These are phyloP conservation scores for Chaetodon auriga DNA, from an alignment of 2,113 vertebrate species.

Conservation along the genomic window DNA sequence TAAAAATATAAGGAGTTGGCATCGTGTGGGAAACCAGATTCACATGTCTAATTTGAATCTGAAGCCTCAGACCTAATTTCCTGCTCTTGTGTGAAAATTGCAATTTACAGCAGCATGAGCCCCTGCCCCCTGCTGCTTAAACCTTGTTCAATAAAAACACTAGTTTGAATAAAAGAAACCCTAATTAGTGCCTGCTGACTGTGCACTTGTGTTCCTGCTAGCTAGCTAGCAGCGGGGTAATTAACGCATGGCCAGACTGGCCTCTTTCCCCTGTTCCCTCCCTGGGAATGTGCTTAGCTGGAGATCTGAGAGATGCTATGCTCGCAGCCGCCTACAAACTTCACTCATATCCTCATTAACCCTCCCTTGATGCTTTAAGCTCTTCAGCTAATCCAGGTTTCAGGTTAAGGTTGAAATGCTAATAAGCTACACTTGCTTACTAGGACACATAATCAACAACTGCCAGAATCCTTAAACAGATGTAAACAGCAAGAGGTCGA, in stretches of 20 bases:
- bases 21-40: slow-evolving; percentile 42
- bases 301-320: slow-evolving; percentile 76
- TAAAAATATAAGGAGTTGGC: slow-evolving; percentile 42
- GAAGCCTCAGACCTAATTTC: slow-evolving; percentile 73
- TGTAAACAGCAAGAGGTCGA: slow-evolving; percentile 53
- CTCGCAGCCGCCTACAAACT: slow-evolving; percentile 67
- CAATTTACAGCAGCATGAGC: slow-evolving; percentile 71
- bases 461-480: slow-evolving; percentile 39
- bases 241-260: slow-evolving; percentile 74
- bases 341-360: slow-evolving; percentile 78
- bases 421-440: slow-evolving; percentile 65
- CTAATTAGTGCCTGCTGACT: slow-evolving; percentile 82
- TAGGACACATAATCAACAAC: slow-evolving; percentile 52
- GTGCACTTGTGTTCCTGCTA: slow-evolving; percentile 77
- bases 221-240: slow-evolving; percentile 75
- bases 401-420: slow-evolving; percentile 75
- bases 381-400: slow-evolving; percentile 74
- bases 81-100: slow-evolving; percentile 75
- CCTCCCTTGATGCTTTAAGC: slow-evolving; percentile 73
- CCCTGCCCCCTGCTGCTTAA: slow-evolving; percentile 70
- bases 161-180: slow-evolving; percentile 79
- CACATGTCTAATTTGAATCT: slow-evolving; percentile 63
- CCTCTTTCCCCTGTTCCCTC: slow-evolving; percentile 62
- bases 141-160: slow-evolving; percentile 79
- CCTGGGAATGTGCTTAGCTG: slow-evolving; percentile 67